Conservation (phyloP, 2,888 invertebrate genomes). For the Dynastes hyllus region DNA sequence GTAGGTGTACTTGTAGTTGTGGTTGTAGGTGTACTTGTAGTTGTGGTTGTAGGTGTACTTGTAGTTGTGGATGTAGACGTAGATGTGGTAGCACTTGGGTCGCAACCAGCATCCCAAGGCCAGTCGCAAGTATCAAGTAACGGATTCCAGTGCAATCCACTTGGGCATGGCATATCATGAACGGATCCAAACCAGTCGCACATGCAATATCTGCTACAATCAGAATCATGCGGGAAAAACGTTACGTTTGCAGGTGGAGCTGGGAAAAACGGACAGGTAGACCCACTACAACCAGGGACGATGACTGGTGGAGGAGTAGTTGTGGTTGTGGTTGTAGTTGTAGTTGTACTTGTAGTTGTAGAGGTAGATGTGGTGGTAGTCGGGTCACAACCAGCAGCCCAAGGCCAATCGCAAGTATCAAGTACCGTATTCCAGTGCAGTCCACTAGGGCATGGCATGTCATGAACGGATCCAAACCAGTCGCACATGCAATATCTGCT, state of each 20-base stretch:
- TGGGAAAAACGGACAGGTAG: background rate
- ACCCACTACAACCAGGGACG: background rate
- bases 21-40: background rate
- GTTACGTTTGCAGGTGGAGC: constrained; percentile 13
- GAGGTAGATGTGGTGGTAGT: background rate
- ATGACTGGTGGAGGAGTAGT: background rate
- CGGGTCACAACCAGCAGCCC: constrained; percentile 50
- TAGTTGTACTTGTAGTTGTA: background rate
- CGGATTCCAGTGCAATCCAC: constrained; percentile 13
- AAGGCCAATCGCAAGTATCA: constrained; percentile 57
- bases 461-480: constrained; percentile 44
- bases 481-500: constrained; percentile 54
- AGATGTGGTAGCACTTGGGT: background rate
- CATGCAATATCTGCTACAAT: constrained; percentile 28
- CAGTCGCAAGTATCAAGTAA: constrained; percentile 7
- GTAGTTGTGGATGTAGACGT: background rate
- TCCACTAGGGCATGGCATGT: constrained; percentile 53
- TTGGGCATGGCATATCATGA: constrained; percentile 24
- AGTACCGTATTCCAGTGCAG: constrained; percentile 55
- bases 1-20: background rate
- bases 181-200: constrained; percentile 28
- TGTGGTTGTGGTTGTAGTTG: background rate
- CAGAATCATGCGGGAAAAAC: constrained; percentile 18
- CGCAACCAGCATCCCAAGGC: constrained; percentile 50
- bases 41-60: background rate